These are phyloP conservation scores for Eutrigla gurnardus DNA, from an alignment of 2,797 vertebrate species.

Conservation along the genomic window DNA sequence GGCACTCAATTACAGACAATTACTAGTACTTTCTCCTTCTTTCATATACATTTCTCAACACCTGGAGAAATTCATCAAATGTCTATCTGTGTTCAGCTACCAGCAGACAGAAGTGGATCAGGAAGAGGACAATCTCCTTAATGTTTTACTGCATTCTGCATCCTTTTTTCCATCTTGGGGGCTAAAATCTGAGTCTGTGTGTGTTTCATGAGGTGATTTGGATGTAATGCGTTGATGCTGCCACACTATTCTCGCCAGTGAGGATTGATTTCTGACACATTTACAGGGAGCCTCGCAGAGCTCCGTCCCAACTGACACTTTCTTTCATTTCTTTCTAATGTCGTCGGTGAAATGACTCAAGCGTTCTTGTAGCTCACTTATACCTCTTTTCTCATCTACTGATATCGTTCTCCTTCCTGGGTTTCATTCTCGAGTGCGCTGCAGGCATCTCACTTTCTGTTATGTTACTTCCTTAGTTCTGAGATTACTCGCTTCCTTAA, in stretches of 20 bases:
- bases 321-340: conserved; percentile 21
- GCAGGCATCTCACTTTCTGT: conserved; percentile 15
- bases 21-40: conserved; percentile 3
- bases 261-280: conserved; percentile 20
- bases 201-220: conserved; percentile 14
- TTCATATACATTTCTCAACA: conserved; percentile 30
- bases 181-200: neutral
- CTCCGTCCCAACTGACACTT: conserved; percentile 2
- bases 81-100: conserved; percentile 17
- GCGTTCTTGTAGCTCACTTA: conserved; percentile 20
- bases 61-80: neutral
- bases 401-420: conserved; percentile 26
- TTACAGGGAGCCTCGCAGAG: conserved; percentile 15
- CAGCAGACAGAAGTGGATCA: conserved; percentile 10
- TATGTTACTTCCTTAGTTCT: conserved; percentile 23
- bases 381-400: conserved; percentile 20
- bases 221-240: conserved; percentile 15
- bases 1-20: neutral
- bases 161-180: neutral
- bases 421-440: conserved; percentile 33
- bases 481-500: conserved; percentile 29
- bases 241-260: conserved; percentile 5
- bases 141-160: conserved; percentile 18
- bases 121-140: conserved; percentile 4
- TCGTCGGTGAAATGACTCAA: conserved; percentile 14